These are phyloP conservation scores for Virgularia gustaviana DNA, from an alignment of 92 coral and sea anemone species.

Conservation along the genomic window DNA sequence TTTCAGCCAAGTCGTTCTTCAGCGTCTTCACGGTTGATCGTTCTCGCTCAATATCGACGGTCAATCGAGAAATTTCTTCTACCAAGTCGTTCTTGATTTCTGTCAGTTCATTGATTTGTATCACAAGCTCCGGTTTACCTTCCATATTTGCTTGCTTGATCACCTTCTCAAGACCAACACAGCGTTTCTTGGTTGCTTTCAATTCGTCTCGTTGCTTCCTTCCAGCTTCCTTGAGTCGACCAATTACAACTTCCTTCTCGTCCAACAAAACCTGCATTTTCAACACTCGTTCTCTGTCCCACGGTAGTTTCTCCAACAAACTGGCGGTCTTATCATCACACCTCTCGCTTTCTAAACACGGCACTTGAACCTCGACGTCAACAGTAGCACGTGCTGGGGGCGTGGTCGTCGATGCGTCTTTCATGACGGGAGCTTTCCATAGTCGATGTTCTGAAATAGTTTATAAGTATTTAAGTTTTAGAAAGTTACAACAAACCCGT, in stretches of 20 bases:
- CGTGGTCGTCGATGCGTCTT: conserved; percentile 32
- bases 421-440: conserved; percentile 19
- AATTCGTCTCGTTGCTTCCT: conserved; percentile 18
- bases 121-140: conserved; percentile 29
- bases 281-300: conserved; percentile 34
- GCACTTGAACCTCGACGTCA: conserved; percentile 24
- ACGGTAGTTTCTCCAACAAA: conserved; percentile 21
- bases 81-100: conserved; percentile 32
- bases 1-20: conserved; percentile 18
- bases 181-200: conserved; percentile 12
- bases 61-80: conserved; percentile 15
- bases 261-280: conserved; percentile 34
- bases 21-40: conserved; percentile 12
- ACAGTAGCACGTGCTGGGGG: conserved; percentile 10
- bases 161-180: conserved; percentile 19
- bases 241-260: conserved; percentile 22
- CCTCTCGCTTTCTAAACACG: background rate
- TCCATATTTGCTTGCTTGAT: conserved; percentile 24
- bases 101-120: conserved; percentile 27
- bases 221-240: conserved; percentile 2
- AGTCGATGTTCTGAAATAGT: no score
- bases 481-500: no score
- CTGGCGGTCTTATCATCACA: conserved; percentile 15
- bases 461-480: no score
- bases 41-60: conserved; percentile 33